Conservation (phyloP, 2,797 vertebrate species). For the Meda fulgida region DNA sequence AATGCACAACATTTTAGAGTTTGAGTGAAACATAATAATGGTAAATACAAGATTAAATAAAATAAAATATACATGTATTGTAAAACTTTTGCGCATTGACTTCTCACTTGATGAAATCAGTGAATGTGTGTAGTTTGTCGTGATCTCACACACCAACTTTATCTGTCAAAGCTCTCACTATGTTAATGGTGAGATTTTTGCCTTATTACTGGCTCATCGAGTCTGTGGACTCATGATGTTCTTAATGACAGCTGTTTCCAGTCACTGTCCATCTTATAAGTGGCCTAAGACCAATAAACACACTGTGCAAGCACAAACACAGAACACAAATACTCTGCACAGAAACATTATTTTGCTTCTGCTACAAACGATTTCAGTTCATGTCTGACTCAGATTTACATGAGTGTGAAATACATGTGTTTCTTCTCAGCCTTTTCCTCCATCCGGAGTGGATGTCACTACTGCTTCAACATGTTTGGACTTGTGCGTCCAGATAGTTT, state of each 20-base stretch:
- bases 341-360: conserved; percentile 16
- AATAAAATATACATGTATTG: not conserved
- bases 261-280: conserved; percentile 33
- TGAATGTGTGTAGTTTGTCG: not conserved
- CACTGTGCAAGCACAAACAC: conserved; percentile 15
- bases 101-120: conserved; percentile 15
- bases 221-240: not conserved
- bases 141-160: not conserved
- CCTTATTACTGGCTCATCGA: not conserved
- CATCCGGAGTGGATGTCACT: conserved; percentile 9
- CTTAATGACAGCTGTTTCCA: conserved; percentile 43
- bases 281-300: conserved; percentile 45
- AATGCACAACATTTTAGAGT: not conserved
- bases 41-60: not conserved
- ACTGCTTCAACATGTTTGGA: not conserved
- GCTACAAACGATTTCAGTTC: conserved; percentile 32
- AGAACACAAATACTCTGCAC: conserved; percentile 18
- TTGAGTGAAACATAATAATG: not conserved
- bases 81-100: too few species aligned
- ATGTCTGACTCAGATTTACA: conserved; percentile 7
- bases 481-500: not conserved
- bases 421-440: conserved; percentile 21
- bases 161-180: not conserved
- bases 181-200: not conserved
- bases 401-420: conserved; percentile 1